Conservation (phyloP, 2,888 invertebrate species). For the Diarsia rubi region DNA sequence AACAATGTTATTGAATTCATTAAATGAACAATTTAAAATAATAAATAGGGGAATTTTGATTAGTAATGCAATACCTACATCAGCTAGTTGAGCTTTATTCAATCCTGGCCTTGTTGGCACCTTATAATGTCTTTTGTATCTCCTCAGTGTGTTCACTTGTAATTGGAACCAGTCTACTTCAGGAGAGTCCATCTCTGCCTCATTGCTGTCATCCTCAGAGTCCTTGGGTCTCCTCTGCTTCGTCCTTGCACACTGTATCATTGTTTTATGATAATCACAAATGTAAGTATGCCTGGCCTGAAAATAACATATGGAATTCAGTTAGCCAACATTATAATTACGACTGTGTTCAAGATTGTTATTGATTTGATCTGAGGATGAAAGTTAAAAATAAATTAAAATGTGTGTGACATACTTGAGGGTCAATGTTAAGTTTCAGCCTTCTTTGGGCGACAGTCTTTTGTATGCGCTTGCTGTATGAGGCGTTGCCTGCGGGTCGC, state of each 20-base stretch:
- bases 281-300: conserved; percentile 98
- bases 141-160: conserved; percentile 97
- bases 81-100: conserved; percentile 98
- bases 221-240: conserved; percentile 97
- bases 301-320: conserved; percentile 64
- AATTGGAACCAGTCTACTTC: conserved; percentile 98
- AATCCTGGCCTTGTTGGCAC: conserved; percentile 97
- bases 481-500: conserved; percentile 97
- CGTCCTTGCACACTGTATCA: conserved; percentile 98
- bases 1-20: conserved; percentile 10
- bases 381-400: conserved; percentile 50
- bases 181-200: conserved; percentile 97
- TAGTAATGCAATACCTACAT: conserved; percentile 92
- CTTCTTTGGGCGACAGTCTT: conserved; percentile 98
- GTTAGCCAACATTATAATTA: conserved; percentile 38
- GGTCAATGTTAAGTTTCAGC: conserved; percentile 96
- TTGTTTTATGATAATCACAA: conserved; percentile 98
- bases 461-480: conserved; percentile 99
- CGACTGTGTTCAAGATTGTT: conserved; percentile 21
- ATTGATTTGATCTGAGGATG: too few relatives aligned
- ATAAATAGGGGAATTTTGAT: not conserved
- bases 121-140: conserved; percentile 98
- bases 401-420: conserved; percentile 78
- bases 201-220: conserved; percentile 98
- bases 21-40: not conserved